These are phyloP conservation scores for Spilarctia lutea DNA, from an alignment of 2,888 invertebrate species.

Conservation along the genomic window DNA sequence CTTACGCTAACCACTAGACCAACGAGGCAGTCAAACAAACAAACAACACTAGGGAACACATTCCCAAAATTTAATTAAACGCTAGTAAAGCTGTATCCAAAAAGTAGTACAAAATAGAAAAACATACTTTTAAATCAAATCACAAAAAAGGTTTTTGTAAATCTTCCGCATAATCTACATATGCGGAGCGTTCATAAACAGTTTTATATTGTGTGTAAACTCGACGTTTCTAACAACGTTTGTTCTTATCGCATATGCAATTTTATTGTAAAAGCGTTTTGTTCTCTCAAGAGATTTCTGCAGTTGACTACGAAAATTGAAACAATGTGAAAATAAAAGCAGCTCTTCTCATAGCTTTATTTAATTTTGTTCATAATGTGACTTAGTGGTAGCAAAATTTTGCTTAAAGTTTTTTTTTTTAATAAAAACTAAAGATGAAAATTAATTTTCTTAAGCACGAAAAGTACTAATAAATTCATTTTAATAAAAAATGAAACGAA, in stretches of 20 bases:
- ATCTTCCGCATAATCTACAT: neutral
- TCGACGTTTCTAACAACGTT: constrained; percentile 3
- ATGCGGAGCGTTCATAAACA: constrained; percentile 6
- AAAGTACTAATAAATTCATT: too few relatives aligned
- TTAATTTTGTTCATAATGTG: neutral
- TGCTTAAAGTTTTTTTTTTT: neutral
- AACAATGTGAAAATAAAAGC: constrained; percentile 17
- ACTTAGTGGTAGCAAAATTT: neutral
- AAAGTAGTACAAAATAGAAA: neutral
- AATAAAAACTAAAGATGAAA: neutral
- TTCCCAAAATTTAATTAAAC: too few relatives aligned
- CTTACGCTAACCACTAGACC: too few relatives aligned
- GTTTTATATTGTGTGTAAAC: constrained; percentile 9
- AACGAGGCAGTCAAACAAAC: too few relatives aligned
- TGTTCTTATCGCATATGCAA: constrained; percentile 20
- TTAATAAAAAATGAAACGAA: too few relatives aligned
- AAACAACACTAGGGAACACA: too few relatives aligned
- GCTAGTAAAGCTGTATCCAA: neutral
- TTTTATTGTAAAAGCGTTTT: constrained; percentile 32
- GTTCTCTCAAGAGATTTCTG: constrained; percentile 27
- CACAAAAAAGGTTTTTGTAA: neutral
- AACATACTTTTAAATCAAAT: neutral
- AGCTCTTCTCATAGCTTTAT: too few relatives aligned
- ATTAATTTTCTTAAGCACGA: too few relatives aligned
- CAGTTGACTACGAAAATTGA: constrained; percentile 30